Conservation (phyloP, 2,797 vertebrate species). For the Fistularia commersonii region DNA sequence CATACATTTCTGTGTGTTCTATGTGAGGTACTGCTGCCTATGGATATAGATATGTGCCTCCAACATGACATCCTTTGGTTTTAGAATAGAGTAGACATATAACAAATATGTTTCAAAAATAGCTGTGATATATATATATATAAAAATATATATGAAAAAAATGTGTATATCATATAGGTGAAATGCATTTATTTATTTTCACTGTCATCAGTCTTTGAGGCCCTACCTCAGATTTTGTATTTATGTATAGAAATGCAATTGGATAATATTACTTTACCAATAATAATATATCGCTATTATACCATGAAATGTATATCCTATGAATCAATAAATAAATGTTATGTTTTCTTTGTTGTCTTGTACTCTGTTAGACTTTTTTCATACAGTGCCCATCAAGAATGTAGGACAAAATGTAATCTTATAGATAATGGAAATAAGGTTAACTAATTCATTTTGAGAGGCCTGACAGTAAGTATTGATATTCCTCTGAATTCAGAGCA, state of each 20-base stretch:
- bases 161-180: slow-evolving; percentile 77
- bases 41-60: slow-evolving; percentile 96
- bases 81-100: slow-evolving; percentile 71
- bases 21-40: slow-evolving; percentile 89
- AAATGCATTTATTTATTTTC: slow-evolving; percentile 87
- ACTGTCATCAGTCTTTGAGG: slow-evolving; percentile 93
- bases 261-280: slow-evolving; percentile 98
- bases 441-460: no score
- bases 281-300: slow-evolving; percentile 93
- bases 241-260: slow-evolving; percentile 98
- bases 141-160: slow-evolving; percentile 26
- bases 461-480: no score
- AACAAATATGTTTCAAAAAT: slow-evolving; percentile 79
- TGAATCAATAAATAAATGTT: slow-evolving; percentile 94
- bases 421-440: no score
- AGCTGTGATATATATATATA: slow-evolving; percentile 72
- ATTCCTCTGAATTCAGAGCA: no score
- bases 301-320: slow-evolving; percentile 90
- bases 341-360: slow-evolving; percentile 82
- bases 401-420: no score
- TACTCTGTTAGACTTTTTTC: slow-evolving; percentile 42
- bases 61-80: slow-evolving; percentile 81
- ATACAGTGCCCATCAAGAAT: background rate
- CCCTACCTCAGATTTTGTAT: slow-evolving; percentile 99
- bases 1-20: slow-evolving; percentile 88